These are phyloP conservation scores for Eulacestoma nigropectus DNA, from an alignment of 2,113 vertebrate species.

Conservation along the genomic window DNA sequence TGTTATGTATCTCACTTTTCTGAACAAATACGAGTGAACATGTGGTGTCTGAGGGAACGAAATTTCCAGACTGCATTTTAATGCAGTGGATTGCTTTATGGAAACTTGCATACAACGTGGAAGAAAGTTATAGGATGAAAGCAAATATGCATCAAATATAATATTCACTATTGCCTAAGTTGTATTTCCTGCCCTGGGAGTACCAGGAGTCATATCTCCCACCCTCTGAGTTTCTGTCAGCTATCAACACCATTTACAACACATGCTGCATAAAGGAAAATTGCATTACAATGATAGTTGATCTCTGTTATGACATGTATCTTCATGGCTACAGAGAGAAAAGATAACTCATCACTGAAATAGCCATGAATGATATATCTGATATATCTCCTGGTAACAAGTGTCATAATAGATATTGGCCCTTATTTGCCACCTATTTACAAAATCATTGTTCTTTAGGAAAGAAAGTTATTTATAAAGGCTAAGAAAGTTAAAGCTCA, in stretches of 20 bases:
- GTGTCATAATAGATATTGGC: slow-evolving; percentile 58
- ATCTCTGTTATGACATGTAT: slow-evolving; percentile 69
- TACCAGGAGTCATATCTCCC: background rate
- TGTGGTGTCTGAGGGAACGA: background rate
- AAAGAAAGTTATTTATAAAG: background rate
- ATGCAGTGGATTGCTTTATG: background rate
- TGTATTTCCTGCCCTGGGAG: background rate
- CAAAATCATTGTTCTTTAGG: background rate
- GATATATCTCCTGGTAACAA: slow-evolving; percentile 33
- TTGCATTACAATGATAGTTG: slow-evolving; percentile 45
- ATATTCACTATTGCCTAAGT: background rate
- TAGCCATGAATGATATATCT: slow-evolving; percentile 33
- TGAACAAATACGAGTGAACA: background rate
- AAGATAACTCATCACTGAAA: slow-evolving; percentile 41
- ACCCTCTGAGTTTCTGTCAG: slow-evolving; percentile 54
- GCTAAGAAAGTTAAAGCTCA: background rate
- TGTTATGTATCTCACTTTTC: background rate
- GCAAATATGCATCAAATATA: background rate
- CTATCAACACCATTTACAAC: slow-evolving; percentile 47
- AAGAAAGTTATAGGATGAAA: background rate
- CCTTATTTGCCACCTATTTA: background rate
- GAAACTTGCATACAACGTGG: background rate
- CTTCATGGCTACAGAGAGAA: slow-evolving; percentile 36
- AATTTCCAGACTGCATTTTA: background rate
- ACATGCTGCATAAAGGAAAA: slow-evolving; percentile 39